Conservation (phyloP, 2,888 invertebrate species). For the Nomada ferruginata region DNA sequence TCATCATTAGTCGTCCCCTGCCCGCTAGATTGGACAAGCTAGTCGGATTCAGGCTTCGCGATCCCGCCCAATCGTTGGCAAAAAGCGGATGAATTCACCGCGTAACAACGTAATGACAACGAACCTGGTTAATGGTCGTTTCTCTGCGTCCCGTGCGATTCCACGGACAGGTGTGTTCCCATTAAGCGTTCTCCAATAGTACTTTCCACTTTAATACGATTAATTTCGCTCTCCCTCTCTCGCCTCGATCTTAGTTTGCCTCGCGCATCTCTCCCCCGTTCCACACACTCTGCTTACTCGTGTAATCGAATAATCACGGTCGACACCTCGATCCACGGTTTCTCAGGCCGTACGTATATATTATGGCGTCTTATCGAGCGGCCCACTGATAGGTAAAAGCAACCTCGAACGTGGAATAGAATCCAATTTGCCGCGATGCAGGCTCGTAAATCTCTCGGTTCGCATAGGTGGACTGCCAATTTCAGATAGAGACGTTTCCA, state of each 20-base stretch:
- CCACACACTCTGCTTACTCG: too few relatives aligned
- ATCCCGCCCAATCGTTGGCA: constrained; percentile 59
- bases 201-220: constrained; percentile 23
- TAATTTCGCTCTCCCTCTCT: constrained; percentile 4
- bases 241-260: background rate
- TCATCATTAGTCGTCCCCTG: constrained; percentile 61
- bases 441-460: constrained; percentile 37
- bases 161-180: constrained; percentile 42
- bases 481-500: constrained; percentile 57
- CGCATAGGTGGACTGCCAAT: constrained; percentile 47
- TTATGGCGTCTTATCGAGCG: constrained; percentile 12
- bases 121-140: constrained; percentile 61
- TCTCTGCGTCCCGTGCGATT: constrained; percentile 38
- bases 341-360: background rate
- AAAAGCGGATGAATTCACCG: constrained; percentile 67
- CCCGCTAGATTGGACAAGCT: constrained; percentile 46
- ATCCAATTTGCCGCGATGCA: constrained; percentile 54
- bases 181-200: constrained; percentile 25
- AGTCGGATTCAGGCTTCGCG: constrained; percentile 43
- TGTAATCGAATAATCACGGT: background rate
- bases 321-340: background rate
- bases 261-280: background rate
- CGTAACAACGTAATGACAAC: constrained; percentile 68
- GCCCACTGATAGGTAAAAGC: background rate
- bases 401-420: constrained; percentile 20